These are phyloP conservation scores for Lepilemur ruficaudatus DNA, from an alignment of 2,797 vertebrate genomes.

Conservation along the genomic window DNA sequence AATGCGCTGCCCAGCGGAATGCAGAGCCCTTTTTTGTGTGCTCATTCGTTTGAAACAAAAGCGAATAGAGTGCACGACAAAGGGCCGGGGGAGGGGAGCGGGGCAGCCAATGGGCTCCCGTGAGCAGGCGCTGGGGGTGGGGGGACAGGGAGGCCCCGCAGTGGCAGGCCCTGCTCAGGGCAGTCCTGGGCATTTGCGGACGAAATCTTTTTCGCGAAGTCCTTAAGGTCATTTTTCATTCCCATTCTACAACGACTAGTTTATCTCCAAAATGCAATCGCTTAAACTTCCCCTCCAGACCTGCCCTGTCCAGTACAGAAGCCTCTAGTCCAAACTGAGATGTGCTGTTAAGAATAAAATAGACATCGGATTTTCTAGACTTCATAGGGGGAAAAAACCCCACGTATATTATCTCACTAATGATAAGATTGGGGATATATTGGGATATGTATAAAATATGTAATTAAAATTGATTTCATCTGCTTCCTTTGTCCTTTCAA, in stretches of 20 bases:
- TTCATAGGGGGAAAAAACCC: background rate
- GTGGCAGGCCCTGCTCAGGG: background rate
- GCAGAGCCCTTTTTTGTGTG: slow-evolving; percentile 64
- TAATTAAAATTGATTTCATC: background rate
- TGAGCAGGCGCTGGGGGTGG: slow-evolving; percentile 51
- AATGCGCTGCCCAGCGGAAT: slow-evolving; percentile 66
- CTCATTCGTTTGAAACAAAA: slow-evolving; percentile 73
- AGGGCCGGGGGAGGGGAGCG: slow-evolving; percentile 9
- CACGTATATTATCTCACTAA: background rate
- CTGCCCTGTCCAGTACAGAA: background rate
- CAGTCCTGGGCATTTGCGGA: background rate
- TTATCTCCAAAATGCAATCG: background rate
- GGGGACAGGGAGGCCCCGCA: background rate
- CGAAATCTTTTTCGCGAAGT: background rate
- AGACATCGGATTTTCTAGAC: background rate
- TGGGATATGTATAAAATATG: background rate
- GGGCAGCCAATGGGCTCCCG: slow-evolving; percentile 60
- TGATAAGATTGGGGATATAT: background rate
- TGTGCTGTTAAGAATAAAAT: fast-evolving
- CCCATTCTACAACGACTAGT: background rate
- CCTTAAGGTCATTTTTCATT: background rate
- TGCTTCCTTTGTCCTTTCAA: background rate
- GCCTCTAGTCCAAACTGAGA: fast-evolving
- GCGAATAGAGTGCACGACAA: slow-evolving; percentile 50
- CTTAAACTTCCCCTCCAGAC: background rate